phyloP scores from a whole-genome alignment of 2,797 vertebrate species.

The Phataginus tricuspis region DNA sequence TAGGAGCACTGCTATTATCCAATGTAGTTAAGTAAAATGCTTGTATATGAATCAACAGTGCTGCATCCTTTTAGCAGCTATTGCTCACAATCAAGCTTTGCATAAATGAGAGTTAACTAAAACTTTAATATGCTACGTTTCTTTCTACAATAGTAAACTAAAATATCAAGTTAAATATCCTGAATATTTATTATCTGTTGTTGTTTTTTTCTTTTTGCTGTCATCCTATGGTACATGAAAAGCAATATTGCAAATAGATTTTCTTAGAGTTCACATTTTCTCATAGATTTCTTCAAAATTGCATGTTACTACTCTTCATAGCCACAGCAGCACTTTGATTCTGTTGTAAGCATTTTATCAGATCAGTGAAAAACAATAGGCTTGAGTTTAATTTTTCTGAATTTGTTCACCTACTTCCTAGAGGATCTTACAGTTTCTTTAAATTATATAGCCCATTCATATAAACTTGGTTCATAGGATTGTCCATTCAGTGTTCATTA shows the following conservation, averaged over 20 bases:
- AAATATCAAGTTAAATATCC: constrained; percentile 80
- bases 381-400: constrained; percentile 73
- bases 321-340: constrained; percentile 64
- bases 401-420: constrained; percentile 67
- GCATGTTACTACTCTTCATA: constrained; percentile 53
- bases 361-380: constrained; percentile 60
- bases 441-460: constrained; percentile 59
- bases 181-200: constrained; percentile 78
- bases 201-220: constrained; percentile 77
- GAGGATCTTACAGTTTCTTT: constrained; percentile 36
- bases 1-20: constrained; percentile 87
- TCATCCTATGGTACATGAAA: constrained; percentile 75
- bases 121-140: constrained; percentile 84
- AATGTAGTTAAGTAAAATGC: constrained; percentile 87
- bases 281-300: constrained; percentile 67
- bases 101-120: constrained; percentile 83
- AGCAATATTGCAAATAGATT: constrained; percentile 77
- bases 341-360: constrained; percentile 57
- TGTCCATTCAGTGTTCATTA: constrained; percentile 62
- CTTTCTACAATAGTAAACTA: constrained; percentile 75
- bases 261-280: constrained; percentile 78
- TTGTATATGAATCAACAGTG: constrained; percentile 87
- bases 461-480: constrained; percentile 54
- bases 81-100: constrained; percentile 85
- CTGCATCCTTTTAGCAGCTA: constrained; percentile 81